phyloP scores from a whole-genome alignment of 2,113 vertebrate species.

The Podilymbus podiceps region DNA sequence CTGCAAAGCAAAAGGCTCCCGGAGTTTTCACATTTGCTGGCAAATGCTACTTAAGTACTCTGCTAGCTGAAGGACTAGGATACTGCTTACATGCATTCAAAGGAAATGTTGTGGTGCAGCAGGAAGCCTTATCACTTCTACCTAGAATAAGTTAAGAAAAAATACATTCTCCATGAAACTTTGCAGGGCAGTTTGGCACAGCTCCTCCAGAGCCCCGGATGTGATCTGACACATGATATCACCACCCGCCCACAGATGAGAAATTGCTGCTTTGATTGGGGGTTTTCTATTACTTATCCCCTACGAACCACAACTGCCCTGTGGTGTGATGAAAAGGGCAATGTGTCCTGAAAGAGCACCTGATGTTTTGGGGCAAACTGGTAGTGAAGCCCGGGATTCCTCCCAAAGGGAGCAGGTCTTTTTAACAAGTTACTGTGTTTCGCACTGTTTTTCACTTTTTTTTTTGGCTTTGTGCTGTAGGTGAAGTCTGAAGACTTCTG shows the following conservation, averaged over 20 bases:
- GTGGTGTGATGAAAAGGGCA: not conserved
- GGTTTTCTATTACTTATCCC: not conserved
- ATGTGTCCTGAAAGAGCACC: not conserved
- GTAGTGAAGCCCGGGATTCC: not conserved
- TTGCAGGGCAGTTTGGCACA: not conserved
- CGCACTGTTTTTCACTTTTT: not conserved
- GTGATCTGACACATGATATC: not conserved
- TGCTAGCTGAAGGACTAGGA: not conserved
- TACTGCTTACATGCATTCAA: not conserved
- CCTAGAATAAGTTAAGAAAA: not conserved
- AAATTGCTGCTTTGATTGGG: not conserved
- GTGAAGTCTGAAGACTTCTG: not conserved
- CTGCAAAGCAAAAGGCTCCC: conserved; percentile 42
- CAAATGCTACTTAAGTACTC: not conserved
- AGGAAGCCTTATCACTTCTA: not conserved
- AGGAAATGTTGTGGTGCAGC: not conserved
- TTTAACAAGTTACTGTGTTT: not conserved
- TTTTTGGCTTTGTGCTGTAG: not conserved
- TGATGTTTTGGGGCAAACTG: not conserved
- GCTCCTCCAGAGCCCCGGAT: not conserved
- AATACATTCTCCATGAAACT: not conserved
- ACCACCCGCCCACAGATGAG: not conserved
- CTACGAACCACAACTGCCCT: not conserved
- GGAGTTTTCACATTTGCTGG: not conserved
- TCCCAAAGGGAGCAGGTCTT: not conserved